phyloP scores from a whole-genome alignment of 1,140 invertebrate species.

The Hormaphis cornu region DNA sequence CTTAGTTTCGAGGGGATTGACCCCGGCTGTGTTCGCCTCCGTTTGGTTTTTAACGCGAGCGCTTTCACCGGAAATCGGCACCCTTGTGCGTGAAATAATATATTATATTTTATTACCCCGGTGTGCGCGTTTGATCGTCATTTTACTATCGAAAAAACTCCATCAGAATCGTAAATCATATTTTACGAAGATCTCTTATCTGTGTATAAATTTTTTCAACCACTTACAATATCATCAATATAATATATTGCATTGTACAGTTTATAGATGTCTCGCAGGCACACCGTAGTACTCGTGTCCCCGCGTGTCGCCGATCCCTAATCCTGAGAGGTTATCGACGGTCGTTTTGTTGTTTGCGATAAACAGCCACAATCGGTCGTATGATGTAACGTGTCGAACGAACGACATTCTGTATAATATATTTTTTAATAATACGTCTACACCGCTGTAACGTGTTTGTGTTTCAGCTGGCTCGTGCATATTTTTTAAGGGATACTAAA shows the following conservation, averaged over 20 bases:
- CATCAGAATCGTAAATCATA: background rate
- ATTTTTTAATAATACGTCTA: background rate
- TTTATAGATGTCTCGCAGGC: too few species aligned
- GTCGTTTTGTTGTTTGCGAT: background rate
- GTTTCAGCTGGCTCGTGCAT: too few species aligned
- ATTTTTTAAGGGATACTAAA: too few species aligned
- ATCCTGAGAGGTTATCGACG: conserved; percentile 5
- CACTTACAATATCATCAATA: too few species aligned
- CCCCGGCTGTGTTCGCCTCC: too few species aligned
- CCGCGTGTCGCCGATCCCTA: background rate
- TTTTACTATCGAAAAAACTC: background rate
- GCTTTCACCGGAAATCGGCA: background rate
- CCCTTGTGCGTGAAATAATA: background rate
- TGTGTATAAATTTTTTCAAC: background rate
- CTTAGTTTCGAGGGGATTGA: too few species aligned
- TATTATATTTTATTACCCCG: too few species aligned
- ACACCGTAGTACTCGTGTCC: background rate
- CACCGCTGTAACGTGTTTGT: too few species aligned
- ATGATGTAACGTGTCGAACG: too few species aligned
- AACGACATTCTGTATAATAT: too few species aligned
- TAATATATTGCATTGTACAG: background rate
- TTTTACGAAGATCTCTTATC: background rate
- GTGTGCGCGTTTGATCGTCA: background rate
- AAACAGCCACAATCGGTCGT: background rate
- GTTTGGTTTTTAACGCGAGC: conserved; percentile 2